Base-by-base conservation (phyloP, 1,140 invertebrate genomes). In the Telenomus remus region DNA sequence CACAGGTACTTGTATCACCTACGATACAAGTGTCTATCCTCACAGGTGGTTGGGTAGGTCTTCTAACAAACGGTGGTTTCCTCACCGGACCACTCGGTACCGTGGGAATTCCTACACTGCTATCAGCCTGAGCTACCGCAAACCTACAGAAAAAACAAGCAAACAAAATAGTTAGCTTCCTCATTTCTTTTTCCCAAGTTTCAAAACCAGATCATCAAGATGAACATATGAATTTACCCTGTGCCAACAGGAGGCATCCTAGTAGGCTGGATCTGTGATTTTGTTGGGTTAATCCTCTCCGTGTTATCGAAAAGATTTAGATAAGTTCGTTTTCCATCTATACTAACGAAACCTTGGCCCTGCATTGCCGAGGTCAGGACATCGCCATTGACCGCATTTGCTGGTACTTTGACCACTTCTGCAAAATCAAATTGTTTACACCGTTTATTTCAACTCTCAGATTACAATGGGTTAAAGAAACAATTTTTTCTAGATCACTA, bases 21-120 rank as follows among this genome's bases (percentile, higher is more conserved):
- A 97, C 95, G 16, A 97, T 97, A 79, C 96, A 98, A 8, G 96
- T 97, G 84, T 98, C 96, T 59, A 98, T 97, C 78, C 96, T 89
- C 0, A 93, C 92, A 0, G 92, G 91, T 13, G 92, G 91, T 69
- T 91, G 91, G 0, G 89, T 90, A 1, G 92, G 91, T 74, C 90
- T 86, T 75, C 89, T 86, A 1, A 89, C 86, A 76, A 89, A 91
- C 11, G 87, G 83, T 0, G 90, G 90, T 55, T 91, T 79, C 43
- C 81, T 89, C 65, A 57, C 63, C 11, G 81, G 53, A 15, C 15
- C 76, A 33, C 49, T 82, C 0, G 86, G 80, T 5, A 80, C 51
- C 0, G 79, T 59, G n/a, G 80, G 74, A 12, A 78, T 51, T 0
- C 66, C 56, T 11, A 78, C 46, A 16, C 49, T 65, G 42, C 15